A percentile compares a stretch with the other conserved stretches of the same genome.
Evolutionary conservation across 1,140 invertebrate genomes (phyloP).

Genomic region (Phymorhynchus buccinoides): DNA sequence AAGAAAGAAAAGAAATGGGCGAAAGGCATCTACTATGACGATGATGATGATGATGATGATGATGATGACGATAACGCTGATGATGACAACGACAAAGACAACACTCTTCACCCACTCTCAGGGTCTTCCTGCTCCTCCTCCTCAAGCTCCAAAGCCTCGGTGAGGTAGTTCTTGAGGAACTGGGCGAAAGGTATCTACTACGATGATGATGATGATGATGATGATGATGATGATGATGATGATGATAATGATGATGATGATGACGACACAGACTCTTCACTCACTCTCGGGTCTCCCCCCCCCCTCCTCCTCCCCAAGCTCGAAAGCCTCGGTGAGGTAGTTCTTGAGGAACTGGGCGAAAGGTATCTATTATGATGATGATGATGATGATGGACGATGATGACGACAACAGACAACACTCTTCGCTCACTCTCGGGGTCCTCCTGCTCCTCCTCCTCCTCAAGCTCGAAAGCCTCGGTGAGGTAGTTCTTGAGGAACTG

Average conservation of each 20-base stretch:
- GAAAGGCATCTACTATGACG: slow-evolving; percentile 14
- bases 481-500: slow-evolving; percentile 27
- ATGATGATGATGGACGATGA: too few species aligned
- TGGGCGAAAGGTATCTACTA: too few species aligned
- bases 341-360: slow-evolving; percentile 59
- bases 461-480: background rate
- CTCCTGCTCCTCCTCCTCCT: background rate
- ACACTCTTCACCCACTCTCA: slow-evolving; percentile 55
- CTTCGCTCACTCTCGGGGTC: slow-evolving; percentile 60
- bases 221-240: too few species aligned
- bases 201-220: too few species aligned
- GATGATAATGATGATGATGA: too few species aligned
- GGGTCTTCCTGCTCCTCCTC: slow-evolving; percentile 34
- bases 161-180: background rate
- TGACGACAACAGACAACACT: too few species aligned
- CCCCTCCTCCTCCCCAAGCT: background rate
- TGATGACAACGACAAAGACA: too few species aligned
- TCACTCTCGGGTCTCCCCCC: slow-evolving; percentile 60
- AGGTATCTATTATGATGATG: too few species aligned
- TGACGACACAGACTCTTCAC: too few species aligned
- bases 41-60: background rate
- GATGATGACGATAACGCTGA: too few species aligned
- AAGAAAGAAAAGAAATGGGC: background rate
- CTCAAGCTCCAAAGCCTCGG: background rate
- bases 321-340: background rate